Conservation (phyloP, 2,797 vertebrate genomes). For the Scyliorhinus canicula region DNA sequence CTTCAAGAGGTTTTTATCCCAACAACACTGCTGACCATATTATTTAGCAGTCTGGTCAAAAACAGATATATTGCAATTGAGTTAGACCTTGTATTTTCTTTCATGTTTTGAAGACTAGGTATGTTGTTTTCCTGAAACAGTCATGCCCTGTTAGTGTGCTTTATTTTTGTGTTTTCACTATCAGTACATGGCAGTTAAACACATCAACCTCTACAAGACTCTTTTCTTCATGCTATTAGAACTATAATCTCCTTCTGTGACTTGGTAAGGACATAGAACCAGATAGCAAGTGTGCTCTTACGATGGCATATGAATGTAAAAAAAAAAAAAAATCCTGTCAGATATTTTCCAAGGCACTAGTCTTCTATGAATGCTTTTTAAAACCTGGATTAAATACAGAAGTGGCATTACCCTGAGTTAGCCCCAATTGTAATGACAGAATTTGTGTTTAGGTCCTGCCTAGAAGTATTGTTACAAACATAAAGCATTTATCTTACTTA, state of each 20-base stretch:
- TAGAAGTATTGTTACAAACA: slow-evolving; percentile 25
- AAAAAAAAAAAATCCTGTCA: background rate
- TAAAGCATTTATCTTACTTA: background rate
- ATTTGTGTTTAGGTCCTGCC: slow-evolving; percentile 58
- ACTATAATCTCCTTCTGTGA: background rate
- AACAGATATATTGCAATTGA: background rate
- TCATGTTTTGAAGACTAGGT: background rate
- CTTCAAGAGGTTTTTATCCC: background rate
- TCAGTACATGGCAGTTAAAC: background rate
- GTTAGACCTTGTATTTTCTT: background rate
- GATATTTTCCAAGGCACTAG: slow-evolving; percentile 38
- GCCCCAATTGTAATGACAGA: slow-evolving; percentile 51
- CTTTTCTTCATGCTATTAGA: background rate
- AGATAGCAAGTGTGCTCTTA: background rate
- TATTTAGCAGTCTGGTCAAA: background rate
- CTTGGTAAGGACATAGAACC: background rate
- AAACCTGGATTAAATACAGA: background rate
- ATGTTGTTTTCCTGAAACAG: background rate
- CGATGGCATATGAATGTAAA: background rate
- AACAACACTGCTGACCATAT: background rate
- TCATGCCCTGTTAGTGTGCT: background rate
- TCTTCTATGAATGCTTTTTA: slow-evolving; percentile 39
- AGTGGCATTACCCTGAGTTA: background rate
- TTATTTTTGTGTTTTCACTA: no score
- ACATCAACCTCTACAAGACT: background rate